Percentiles rank a stretch among this genome's conserved stretches.
phyloP scores from a whole-genome alignment of 2,888 invertebrate species.

The Cheilosia scutellata region DNA sequence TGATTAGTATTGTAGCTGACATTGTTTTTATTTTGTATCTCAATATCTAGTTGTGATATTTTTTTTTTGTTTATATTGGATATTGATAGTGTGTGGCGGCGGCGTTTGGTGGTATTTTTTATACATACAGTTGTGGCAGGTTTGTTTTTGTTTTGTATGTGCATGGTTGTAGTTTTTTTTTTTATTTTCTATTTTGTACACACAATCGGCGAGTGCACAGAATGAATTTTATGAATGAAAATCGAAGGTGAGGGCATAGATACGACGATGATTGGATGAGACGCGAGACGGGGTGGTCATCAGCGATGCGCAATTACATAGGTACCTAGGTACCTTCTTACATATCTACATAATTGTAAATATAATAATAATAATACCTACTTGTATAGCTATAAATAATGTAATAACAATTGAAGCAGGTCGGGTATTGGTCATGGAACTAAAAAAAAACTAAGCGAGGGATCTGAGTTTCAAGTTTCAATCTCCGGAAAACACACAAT shows the following conservation, averaged over 20 bases:
- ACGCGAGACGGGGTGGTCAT: too few species aligned
- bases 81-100: slow-evolving; percentile 57
- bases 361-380: too few species aligned
- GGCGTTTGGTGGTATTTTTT: slow-evolving; percentile 33
- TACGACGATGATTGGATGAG: not conserved
- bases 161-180: slow-evolving; percentile 17
- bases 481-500: too few species aligned
- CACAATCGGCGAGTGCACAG: slow-evolving; percentile 40
- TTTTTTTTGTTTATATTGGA: slow-evolving; percentile 45
- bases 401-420: slow-evolving; percentile 49
- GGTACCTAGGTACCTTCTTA: too few species aligned
- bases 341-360: too few species aligned
- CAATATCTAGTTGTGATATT: slow-evolving; percentile 56
- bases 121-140: slow-evolving; percentile 1
- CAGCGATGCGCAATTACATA: too few species aligned
- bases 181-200: slow-evolving; percentile 41
- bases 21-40: slow-evolving; percentile 53
- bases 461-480: too few species aligned
- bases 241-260: slow-evolving; percentile 47
- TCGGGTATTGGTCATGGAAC: slow-evolving; percentile 6
- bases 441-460: too few species aligned
- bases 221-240: slow-evolving; percentile 71
- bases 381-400: not conserved
- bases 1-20: slow-evolving; percentile 66
- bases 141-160: slow-evolving; percentile 32